Percentiles rank a stretch among this genome's conserved stretches.
phyloP scores from a whole-genome alignment of 53 echinoderm and acorn worm species.

The Paracentrotus lividus region DNA sequence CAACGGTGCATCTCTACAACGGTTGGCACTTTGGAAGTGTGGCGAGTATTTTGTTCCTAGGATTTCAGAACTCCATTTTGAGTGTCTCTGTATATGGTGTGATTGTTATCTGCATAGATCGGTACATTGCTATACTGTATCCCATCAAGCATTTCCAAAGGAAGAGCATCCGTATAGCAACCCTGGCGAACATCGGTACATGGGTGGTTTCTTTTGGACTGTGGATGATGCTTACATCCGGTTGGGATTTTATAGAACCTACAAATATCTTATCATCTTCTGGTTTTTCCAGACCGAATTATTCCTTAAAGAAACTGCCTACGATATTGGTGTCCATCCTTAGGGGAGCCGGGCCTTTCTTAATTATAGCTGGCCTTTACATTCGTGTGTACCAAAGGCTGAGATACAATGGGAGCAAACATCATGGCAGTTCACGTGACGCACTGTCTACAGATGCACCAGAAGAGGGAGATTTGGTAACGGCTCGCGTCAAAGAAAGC shows the following conservation, averaged over 20 bases:
- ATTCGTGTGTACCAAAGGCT: not conserved
- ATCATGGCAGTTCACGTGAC: not conserved
- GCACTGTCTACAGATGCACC: not conserved
- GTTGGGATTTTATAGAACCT: slow-evolving; percentile 48
- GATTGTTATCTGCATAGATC: slow-evolving; percentile 64
- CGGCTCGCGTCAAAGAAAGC: not conserved
- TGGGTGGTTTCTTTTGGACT: slow-evolving; percentile 63
- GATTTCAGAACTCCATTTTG: slow-evolving; percentile 48
- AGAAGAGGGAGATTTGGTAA: not conserved
- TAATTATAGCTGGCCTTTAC: not conserved
- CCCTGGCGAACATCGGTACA: slow-evolving; percentile 6
- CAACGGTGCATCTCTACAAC: not conserved
- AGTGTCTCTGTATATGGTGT: slow-evolving; percentile 45
- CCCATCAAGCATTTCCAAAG: slow-evolving; percentile 56
- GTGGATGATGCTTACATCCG: slow-evolving; percentile 49
- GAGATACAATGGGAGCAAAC: not conserved
- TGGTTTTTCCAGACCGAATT: slow-evolving; percentile 17
- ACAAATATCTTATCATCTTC: not conserved
- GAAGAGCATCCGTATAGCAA: slow-evolving; percentile 38
- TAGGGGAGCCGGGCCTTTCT: not conserved
- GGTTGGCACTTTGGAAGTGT: slow-evolving; percentile 5
- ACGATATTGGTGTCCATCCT: not conserved
- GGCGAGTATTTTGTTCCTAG: slow-evolving; percentile 48
- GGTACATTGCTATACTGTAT: slow-evolving; percentile 54
- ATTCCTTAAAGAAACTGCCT: not conserved